Evolutionary conservation across 2,797 vertebrate species (phyloP).

Genomic region (Catharus ustulatus): DNA sequence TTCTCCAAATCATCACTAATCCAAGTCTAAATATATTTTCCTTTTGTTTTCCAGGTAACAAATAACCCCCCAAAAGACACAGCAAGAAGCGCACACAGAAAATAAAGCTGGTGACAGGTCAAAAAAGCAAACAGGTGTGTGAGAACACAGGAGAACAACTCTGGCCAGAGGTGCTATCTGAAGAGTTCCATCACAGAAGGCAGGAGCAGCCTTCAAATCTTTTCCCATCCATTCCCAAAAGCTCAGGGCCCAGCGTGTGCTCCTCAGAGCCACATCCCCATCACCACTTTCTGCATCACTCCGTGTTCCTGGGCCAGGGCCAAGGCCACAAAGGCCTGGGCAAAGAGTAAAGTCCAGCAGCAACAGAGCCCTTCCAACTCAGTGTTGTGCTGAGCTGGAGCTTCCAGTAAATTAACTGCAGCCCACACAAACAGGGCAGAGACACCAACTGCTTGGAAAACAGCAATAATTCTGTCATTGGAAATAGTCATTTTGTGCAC

Average conservation of each 20-base stretch:
- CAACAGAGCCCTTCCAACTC: not conserved
- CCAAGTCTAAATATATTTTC: not conserved
- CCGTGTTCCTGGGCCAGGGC: not conserved
- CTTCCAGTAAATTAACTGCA: not conserved
- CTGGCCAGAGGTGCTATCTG: not conserved
- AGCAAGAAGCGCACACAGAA: not conserved
- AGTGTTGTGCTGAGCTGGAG: not conserved
- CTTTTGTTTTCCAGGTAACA: not conserved
- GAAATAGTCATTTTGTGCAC: not conserved
- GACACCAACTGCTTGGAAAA: not conserved
- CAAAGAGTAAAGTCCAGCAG: not conserved
- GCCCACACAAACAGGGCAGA: not conserved
- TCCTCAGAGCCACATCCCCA: not conserved
- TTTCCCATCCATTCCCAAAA: not conserved
- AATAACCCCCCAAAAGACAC: not conserved
- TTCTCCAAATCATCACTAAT: not conserved
- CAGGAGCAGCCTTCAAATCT: not conserved
- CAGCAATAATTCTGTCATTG: not conserved
- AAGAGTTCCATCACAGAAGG: not conserved
- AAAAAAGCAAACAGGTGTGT: not conserved
- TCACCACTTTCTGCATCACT: fast-evolving
- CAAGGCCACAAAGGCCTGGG: not conserved
- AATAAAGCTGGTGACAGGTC: not conserved
- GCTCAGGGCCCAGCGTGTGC: fast-evolving
- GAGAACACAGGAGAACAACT: not conserved